Percentiles rank a stretch among this genome's conserved stretches.
phyloP scores from a whole-genome alignment of 2,888 invertebrate species.

The Mesopsocus fuscifrons region DNA sequence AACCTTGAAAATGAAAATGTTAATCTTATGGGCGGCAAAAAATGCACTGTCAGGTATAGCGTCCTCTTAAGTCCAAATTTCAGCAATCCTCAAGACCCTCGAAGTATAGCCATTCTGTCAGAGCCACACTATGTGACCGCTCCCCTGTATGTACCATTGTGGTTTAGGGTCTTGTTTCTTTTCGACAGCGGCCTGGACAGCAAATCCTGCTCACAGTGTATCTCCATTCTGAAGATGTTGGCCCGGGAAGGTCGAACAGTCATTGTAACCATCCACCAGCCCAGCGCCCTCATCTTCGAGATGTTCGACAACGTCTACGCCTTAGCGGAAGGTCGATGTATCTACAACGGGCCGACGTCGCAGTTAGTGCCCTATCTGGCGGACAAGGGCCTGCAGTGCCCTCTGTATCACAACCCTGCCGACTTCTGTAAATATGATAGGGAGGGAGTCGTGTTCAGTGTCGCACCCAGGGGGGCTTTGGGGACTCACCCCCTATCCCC shows the following conservation, averaged over 20 bases:
- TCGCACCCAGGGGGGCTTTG: background rate
- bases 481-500: background rate
- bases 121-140: too few relatives aligned
- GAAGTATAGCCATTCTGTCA: too few relatives aligned
- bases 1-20: too few relatives aligned
- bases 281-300: slow-evolving; percentile 65
- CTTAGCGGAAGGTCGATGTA: slow-evolving; percentile 57
- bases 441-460: too few relatives aligned
- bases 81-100: too few relatives aligned
- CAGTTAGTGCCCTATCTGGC: slow-evolving; percentile 59
- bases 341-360: slow-evolving; percentile 58
- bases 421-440: slow-evolving; percentile 64
- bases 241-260: slow-evolving; percentile 71
- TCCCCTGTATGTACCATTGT: too few relatives aligned
- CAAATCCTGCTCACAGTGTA: slow-evolving; percentile 63
- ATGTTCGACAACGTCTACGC: slow-evolving; percentile 82
- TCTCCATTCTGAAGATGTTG: slow-evolving; percentile 58
- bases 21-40: too few relatives aligned
- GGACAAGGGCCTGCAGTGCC: slow-evolving; percentile 45
- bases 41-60: too few relatives aligned
- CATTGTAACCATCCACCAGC: slow-evolving; percentile 81
- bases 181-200: slow-evolving; percentile 71
- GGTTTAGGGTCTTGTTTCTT: too few relatives aligned
- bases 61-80: too few relatives aligned
- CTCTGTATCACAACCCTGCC: slow-evolving; percentile 77